Evolutionary conservation across 2,113 vertebrate species (phyloP), one percentile per base, ranked within the genome.

Genomic region (Speoplatyrhinus poulsoni): DNA sequence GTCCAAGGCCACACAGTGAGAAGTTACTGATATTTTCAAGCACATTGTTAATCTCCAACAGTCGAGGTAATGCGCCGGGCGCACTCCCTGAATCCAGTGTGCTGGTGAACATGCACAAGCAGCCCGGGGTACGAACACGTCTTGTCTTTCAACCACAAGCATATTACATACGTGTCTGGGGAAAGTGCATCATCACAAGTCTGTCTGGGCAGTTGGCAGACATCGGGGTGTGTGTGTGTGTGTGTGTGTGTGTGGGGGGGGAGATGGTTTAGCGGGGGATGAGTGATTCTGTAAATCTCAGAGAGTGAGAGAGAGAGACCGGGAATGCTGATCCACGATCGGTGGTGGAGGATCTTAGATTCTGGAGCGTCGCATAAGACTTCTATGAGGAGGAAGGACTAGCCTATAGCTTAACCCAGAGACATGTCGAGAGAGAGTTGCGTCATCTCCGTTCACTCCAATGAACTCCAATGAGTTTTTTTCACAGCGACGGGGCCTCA

Each of bases 281-380:
- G 65, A 49, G 58, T 12, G 33, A 80, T 77, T 81, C 82, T 60
- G 60, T 79, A 88, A 84, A 87, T 87, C 82, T 86, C 85, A 81
- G 81, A 83, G 83, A 26, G 19, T 19, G 19, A 19, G 10, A 16
- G 64, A 65, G 50, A 62, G 26, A 12, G 19, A 60, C 13, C 12
- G 12, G 52, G 36, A 65, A 81, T 60, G 69, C 80, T 87, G 82
- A 88, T 91, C 85, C 87, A 76, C 81, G 85, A 89, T 90, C 82
- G 75, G 80, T 69, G 46, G 3, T 52, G 11, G 59, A 76, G 69
- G 72, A 90, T 90, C 89, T 88, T 56, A 83, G 86, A 86, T 87
- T 84, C 57, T 72, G 10, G 52, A 61, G 76, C 26, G 69, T 66
- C 80, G 68, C 67, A 84, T 67, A 80, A 75, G 73, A 67, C 76